phyloP scores from a whole-genome alignment of 2,797 vertebrate genomes.

The Geotria australis region DNA sequence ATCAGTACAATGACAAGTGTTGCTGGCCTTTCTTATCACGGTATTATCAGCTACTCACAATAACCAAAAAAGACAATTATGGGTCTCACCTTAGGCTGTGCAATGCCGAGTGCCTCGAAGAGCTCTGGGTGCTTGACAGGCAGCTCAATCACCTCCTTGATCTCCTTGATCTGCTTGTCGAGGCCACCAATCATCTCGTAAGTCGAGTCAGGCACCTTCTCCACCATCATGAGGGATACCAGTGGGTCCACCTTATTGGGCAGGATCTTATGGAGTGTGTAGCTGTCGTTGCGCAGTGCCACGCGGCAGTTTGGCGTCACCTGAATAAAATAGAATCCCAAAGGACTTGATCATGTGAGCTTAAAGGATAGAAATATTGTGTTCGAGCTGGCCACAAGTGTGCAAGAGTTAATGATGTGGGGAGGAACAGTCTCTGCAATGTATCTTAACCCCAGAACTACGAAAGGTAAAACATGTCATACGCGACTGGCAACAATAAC shows the following conservation, averaged over 20 bases:
- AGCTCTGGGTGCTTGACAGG: conserved; percentile 90
- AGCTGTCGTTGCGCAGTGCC: conserved; percentile 81
- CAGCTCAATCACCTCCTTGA: conserved; percentile 92
- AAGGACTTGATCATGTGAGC: neutral
- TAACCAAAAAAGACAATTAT: too few relatives aligned
- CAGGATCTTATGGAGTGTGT: conserved; percentile 91
- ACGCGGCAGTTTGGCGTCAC: conserved; percentile 91
- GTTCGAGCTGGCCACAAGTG: too few relatives aligned
- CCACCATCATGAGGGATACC: conserved; percentile 97
- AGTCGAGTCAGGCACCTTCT: conserved; percentile 90
- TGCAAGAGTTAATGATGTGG: too few relatives aligned
- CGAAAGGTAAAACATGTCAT: neutral
- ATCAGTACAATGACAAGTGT: too few relatives aligned
- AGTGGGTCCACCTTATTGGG: conserved; percentile 95
- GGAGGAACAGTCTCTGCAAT: neutral
- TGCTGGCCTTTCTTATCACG: too few relatives aligned
- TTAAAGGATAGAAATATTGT: too few relatives aligned
- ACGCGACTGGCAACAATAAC: too few relatives aligned
- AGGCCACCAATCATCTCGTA: conserved; percentile 96
- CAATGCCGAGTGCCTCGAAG: conserved; percentile 82
- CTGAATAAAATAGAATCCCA: conserved; percentile 10
- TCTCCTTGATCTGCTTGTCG: conserved; percentile 97
- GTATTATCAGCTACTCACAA: too few relatives aligned
- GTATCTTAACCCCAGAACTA: neutral
- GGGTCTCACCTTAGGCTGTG: conserved; percentile 51